Evolutionary conservation across 1,140 invertebrate genomes (phyloP), one percentile per base, ranked within the genome.

Genomic region (Pemphigus obesinymphae): DNA sequence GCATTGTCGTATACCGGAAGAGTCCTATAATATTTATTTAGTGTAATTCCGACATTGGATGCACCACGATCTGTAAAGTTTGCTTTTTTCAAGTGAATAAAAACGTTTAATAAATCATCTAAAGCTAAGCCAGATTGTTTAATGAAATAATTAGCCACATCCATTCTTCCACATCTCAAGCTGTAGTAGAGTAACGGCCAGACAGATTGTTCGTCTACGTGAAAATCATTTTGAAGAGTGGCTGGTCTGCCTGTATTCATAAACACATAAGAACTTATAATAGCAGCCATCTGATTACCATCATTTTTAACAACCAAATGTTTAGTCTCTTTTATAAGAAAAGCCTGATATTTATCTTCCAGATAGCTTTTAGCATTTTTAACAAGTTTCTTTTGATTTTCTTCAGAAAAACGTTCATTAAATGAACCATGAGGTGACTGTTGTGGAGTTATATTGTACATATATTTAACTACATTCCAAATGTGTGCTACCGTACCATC

Each of bases 391-490:
- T 5, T 43, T 80, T 80, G 76, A n/a, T 80, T 80, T 43, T 61
- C 55, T 43, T 61, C 37, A 0, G 76, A 80, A 45, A 63, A 80
- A 15, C 76, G 55, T 63, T 80, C 76, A 20, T 45, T 58, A 31
- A 61, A 80, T 0, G 76, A 43, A n/a, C 76, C 76, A 13, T 73
- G 20, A 11, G 45, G 23, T 11, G 70, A 50, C 45, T 31, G 15
- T 43, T 61, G 76, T 26, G 76, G 76, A 45, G 13, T 63, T 45
- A 80, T 63, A 20, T 80, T 40, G 17, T 40, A 63, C 76, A 80
- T 80, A 29, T 80, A 80, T 11, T 80, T 80, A 29, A 80, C 53
- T 26, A 80, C 76, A 31, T 80, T 80, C 76, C 76, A 80, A 26
- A 80, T 80, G 31, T 80, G 76, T 1, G 37, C 55, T 15, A 63